These are phyloP conservation scores for Lordiphosa stackelbergi DNA, from an alignment of 1,140 invertebrate genomes.

Conservation along the genomic window DNA sequence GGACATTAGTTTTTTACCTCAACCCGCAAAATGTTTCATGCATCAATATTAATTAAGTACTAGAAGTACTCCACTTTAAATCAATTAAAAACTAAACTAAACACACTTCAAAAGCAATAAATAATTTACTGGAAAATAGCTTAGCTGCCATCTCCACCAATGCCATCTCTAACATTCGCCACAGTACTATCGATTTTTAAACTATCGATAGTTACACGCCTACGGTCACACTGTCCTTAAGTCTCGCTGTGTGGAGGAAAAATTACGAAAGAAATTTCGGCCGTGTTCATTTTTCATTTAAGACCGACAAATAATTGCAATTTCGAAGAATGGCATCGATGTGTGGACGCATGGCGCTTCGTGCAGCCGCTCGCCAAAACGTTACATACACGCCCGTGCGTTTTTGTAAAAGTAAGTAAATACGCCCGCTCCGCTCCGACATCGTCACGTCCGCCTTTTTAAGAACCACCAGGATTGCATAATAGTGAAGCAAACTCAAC, in stretches of 20 bases:
- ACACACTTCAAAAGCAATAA: too few species aligned
- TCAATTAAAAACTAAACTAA: too few species aligned
- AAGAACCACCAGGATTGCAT: slow-evolving; percentile 41
- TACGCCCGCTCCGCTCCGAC: slow-evolving; percentile 4
- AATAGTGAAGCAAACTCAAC: slow-evolving; percentile 13
- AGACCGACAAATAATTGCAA: slow-evolving; percentile 60
- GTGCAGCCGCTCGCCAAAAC: slow-evolving; percentile 78
- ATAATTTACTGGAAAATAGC: too few species aligned
- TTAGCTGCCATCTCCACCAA: too few species aligned
- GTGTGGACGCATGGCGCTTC: slow-evolving; percentile 78
- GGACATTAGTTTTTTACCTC: too few species aligned
- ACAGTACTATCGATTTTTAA: too few species aligned
- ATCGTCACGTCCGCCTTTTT: slow-evolving; percentile 33
- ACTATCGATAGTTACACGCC: not conserved
- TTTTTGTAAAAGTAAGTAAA: slow-evolving; percentile 78
- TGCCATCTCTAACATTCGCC: too few species aligned
- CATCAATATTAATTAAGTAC: too few species aligned
- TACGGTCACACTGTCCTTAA: slow-evolving; percentile 34
- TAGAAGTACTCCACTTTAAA: too few species aligned
- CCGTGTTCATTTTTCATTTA: slow-evolving; percentile 45
- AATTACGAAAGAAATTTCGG: slow-evolving; percentile 71
- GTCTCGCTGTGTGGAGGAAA: slow-evolving; percentile 51
- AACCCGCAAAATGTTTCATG: too few species aligned
- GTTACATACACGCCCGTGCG: slow-evolving; percentile 77
- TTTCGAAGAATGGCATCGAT: slow-evolving; percentile 80